Conservation (phyloP, 2,888 invertebrate species). For the Agriopis marginaria region DNA sequence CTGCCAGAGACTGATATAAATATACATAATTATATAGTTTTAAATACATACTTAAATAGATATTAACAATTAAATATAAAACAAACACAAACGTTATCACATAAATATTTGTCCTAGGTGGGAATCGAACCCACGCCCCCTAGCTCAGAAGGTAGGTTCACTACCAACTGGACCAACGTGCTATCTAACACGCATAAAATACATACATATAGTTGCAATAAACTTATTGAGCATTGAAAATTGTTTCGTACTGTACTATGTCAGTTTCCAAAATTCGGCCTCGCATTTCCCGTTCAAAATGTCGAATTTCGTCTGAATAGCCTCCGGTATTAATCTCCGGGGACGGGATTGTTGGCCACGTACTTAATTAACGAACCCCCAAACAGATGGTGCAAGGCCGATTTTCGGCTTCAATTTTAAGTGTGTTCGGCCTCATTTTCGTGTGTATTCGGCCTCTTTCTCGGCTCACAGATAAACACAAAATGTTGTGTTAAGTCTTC, state of each 20-base stretch:
- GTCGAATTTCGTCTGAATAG: slow-evolving; percentile 40
- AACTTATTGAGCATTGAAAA: too few species aligned
- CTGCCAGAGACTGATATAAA: too few species aligned
- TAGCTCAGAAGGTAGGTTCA: too few species aligned
- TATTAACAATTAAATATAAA: too few species aligned
- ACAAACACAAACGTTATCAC: too few species aligned
- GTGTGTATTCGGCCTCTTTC: not conserved
- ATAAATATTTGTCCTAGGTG: too few species aligned
- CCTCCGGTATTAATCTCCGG: slow-evolving; percentile 42
- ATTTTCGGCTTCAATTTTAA: slow-evolving; percentile 27
- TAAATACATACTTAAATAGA: too few species aligned
- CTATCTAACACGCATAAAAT: too few species aligned
- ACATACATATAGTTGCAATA: too few species aligned
- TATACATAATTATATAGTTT: too few species aligned
- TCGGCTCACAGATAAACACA: not conserved
- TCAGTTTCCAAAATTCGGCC: slow-evolving; percentile 14
- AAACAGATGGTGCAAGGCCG: slow-evolving; percentile 39
- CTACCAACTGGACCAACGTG: too few species aligned
- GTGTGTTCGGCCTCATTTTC: slow-evolving; percentile 18
- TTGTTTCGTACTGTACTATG: not conserved
- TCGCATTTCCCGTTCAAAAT: slow-evolving; percentile 26
- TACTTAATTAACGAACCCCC: slow-evolving; percentile 57
- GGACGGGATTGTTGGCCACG: slow-evolving; percentile 52
- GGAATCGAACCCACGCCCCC: too few species aligned
- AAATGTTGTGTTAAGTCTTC: slow-evolving; percentile 1